phyloP scores from a whole-genome alignment of 2,113 vertebrate genomes.

The Ascaphus truei region DNA sequence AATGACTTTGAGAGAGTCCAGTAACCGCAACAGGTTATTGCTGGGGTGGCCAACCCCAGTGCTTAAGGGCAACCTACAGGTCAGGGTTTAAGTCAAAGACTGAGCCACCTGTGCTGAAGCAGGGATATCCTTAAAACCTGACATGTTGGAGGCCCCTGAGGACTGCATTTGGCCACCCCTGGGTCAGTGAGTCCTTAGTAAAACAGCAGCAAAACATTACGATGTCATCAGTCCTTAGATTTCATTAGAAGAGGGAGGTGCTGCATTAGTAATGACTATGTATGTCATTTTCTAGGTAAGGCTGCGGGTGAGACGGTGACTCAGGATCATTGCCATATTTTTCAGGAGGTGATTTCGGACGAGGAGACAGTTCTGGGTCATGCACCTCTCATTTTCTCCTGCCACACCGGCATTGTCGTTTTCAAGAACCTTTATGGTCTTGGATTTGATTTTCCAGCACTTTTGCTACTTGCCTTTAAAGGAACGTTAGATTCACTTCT shows the following conservation, averaged over 20 bases:
- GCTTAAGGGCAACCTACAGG: too few relatives aligned
- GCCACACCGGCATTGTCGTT: background rate
- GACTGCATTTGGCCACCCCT: too few relatives aligned
- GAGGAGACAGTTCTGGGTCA: conserved; percentile 15
- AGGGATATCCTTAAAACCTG: too few relatives aligned
- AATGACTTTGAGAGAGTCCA: too few relatives aligned
- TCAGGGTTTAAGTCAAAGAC: too few relatives aligned
- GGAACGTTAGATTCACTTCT: background rate
- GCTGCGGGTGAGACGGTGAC: background rate
- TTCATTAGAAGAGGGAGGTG: background rate
- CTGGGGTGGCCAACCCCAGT: too few relatives aligned
- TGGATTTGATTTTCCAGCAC: background rate
- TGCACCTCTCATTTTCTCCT: background rate
- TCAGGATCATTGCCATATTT: background rate
- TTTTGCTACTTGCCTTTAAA: background rate
- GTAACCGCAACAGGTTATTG: too few relatives aligned
- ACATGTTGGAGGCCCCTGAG: too few relatives aligned
- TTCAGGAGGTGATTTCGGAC: background rate
- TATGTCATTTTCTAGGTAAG: conserved; percentile 3
- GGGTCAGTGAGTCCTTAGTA: too few relatives aligned
- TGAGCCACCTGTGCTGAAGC: too few relatives aligned
- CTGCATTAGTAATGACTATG: background rate
- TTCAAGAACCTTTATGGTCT: background rate
- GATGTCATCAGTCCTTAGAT: too few relatives aligned
- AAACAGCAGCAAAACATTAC: too few relatives aligned